These are phyloP conservation scores for Denticeps clupeoides DNA, from an alignment of 2,797 vertebrate genomes.

Conservation along the genomic window DNA sequence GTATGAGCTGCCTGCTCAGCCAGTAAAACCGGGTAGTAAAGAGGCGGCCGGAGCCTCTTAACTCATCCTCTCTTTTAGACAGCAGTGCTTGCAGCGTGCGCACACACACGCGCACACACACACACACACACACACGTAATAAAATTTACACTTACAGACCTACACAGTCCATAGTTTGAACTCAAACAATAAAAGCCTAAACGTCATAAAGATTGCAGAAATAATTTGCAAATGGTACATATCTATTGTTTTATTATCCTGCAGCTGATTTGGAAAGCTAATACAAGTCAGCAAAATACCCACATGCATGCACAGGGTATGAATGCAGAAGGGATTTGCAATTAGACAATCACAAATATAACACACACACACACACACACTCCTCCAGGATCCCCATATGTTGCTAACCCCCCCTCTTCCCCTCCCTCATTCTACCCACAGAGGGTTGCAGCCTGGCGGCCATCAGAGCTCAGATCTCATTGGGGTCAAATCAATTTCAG, in stretches of 20 bases:
- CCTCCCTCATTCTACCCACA: conserved; percentile 42
- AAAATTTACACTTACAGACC: too few relatives aligned
- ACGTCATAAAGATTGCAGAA: too few relatives aligned
- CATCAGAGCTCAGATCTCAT: conserved; percentile 63
- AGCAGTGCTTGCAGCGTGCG: not conserved
- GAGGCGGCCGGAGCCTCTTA: conserved; percentile 44
- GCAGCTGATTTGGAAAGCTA: too few relatives aligned
- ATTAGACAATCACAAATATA: too few relatives aligned
- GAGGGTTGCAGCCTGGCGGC: conserved; percentile 67
- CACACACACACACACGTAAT: not conserved
- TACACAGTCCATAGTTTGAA: too few relatives aligned
- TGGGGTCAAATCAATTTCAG: conserved; percentile 78
- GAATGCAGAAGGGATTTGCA: too few relatives aligned
- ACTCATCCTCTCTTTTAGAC: conserved; percentile 46
- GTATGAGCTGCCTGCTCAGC: not conserved
- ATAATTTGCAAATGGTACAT: too few relatives aligned
- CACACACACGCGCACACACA: not conserved
- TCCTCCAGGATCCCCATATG: not conserved
- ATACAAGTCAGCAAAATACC: too few relatives aligned
- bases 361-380: too few relatives aligned
- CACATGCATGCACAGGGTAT: too few relatives aligned
- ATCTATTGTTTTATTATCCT: conserved; percentile 45
- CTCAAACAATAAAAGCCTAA: too few relatives aligned
- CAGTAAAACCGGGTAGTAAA: conserved; percentile 35
- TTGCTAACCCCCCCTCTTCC: conserved; percentile 8